These are phyloP conservation scores for Caenorhabditis briggsae DNA, from an alignment of 1,140 invertebrate species.

Conservation along the genomic window DNA sequence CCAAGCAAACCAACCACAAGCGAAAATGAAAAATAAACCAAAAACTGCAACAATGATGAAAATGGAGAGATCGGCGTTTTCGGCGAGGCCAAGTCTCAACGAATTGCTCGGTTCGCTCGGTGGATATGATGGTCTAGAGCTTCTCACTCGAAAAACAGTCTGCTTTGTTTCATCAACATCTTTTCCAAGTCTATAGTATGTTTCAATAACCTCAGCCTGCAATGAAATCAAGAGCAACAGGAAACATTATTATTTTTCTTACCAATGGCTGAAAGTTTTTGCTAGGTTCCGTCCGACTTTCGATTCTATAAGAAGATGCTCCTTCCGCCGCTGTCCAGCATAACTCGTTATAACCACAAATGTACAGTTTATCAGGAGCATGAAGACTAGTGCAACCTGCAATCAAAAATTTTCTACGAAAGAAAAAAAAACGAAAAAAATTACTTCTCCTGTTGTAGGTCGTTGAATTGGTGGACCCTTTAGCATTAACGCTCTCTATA, in stretches of 20 bases:
- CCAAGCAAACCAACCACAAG: slow-evolving; percentile 39
- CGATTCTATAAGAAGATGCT: slow-evolving; percentile 70
- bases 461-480: slow-evolving; percentile 67
- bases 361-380: slow-evolving; percentile 50
- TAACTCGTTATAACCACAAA: slow-evolving; percentile 56
- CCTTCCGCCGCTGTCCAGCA: slow-evolving; percentile 68
- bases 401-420: neutral
- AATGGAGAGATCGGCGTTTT: slow-evolving; percentile 27
- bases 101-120: slow-evolving; percentile 45
- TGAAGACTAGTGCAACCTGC: slow-evolving; percentile 61
- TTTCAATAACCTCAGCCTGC: slow-evolving; percentile 63
- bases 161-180: slow-evolving; percentile 12
- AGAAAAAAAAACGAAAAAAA: slow-evolving; percentile 19
- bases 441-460: slow-evolving; percentile 64
- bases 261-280: slow-evolving; percentile 61
- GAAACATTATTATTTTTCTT: neutral
- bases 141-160: slow-evolving; percentile 50
- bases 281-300: slow-evolving; percentile 44
- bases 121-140: slow-evolving; percentile 37
- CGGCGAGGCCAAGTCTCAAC: slow-evolving; percentile 3
- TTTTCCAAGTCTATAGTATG: slow-evolving; percentile 49
- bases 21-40: slow-evolving; percentile 8
- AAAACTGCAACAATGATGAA: slow-evolving; percentile 39
- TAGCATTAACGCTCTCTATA: slow-evolving; percentile 67
- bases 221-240: neutral